phyloP scores from a whole-genome alignment of 2,797 vertebrate species.

The Sylvia borin region DNA sequence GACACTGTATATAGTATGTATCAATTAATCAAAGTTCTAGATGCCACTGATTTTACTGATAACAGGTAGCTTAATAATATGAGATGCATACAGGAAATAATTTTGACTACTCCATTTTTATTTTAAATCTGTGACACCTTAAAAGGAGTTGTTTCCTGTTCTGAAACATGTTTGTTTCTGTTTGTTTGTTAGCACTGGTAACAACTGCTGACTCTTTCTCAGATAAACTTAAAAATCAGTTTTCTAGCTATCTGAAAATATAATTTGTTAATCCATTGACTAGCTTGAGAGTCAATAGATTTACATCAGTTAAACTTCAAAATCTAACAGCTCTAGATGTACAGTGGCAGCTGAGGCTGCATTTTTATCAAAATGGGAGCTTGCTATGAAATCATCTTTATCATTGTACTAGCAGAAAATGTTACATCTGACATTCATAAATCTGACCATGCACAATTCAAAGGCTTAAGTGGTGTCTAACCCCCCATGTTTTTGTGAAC shows the following conservation, averaged over 20 bases:
- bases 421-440: neutral
- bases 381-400: neutral
- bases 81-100: neutral
- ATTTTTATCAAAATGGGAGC: neutral
- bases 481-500: neutral
- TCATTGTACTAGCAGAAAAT: neutral
- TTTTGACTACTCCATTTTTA: neutral
- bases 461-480: neutral
- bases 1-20: neutral
- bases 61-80: neutral
- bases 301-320: neutral
- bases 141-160: neutral
- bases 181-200: neutral
- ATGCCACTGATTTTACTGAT: neutral
- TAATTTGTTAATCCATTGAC: neutral
- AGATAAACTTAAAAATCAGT: neutral
- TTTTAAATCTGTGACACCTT: neutral
- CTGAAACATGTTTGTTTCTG: neutral
- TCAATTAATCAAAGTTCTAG: neutral
- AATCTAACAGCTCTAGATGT: neutral
- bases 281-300: neutral
- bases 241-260: neutral
- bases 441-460: neutral
- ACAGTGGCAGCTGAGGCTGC: neutral
- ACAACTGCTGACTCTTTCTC: neutral